These are phyloP conservation scores for Passerculus sandwichensis DNA, from an alignment of 2,797 vertebrate species.

Conservation along the genomic window DNA sequence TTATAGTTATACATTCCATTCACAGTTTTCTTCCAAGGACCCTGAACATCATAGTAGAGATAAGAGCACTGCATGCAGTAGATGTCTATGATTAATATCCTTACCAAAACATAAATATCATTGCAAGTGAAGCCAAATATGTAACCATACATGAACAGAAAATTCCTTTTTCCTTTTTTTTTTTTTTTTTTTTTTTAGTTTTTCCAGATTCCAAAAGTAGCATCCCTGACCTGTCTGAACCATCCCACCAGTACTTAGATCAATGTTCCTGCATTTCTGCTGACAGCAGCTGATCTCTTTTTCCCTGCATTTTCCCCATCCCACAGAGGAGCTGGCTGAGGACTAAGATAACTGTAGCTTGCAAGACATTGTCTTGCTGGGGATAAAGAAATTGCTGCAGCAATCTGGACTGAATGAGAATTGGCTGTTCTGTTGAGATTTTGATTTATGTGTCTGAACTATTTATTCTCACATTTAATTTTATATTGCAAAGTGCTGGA, in stretches of 20 bases:
- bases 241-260: background rate
- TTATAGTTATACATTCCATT: background rate
- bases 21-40: background rate
- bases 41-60: background rate
- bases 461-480: conserved; percentile 30
- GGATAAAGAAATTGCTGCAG: background rate
- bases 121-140: background rate
- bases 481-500: background rate
- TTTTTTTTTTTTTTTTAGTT: background rate
- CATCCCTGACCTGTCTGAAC: background rate
- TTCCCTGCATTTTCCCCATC: background rate
- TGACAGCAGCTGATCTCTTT: background rate
- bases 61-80: background rate
- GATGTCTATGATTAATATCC: background rate
- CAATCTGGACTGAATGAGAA: background rate
- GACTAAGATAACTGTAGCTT: background rate
- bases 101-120: background rate
- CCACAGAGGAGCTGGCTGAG: background rate
- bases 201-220: background rate
- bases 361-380: background rate
- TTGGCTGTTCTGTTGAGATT: background rate
- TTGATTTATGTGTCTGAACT: conserved; percentile 7
- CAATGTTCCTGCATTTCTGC: background rate
- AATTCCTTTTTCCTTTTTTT: rapidly evolving
- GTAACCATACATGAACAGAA: background rate